Evolutionary conservation across 2,888 invertebrate genomes (phyloP).

Genomic region (Sphaerophoria rueppellii): DNA sequence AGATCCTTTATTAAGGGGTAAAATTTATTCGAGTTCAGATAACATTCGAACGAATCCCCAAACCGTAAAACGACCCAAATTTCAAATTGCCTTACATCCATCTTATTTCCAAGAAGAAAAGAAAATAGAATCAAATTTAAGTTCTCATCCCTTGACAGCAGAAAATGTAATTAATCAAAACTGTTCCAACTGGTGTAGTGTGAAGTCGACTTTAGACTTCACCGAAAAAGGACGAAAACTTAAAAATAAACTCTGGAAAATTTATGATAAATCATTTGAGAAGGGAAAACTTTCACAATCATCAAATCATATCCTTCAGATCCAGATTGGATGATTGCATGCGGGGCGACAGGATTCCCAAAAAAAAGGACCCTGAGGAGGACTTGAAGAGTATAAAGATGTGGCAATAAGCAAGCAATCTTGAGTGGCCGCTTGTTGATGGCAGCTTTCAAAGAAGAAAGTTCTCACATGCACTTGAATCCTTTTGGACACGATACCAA

Average conservation of each 20-base stretch:
- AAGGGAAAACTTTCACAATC: constrained; percentile 27
- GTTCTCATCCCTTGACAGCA: background rate
- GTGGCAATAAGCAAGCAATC: constrained; percentile 15
- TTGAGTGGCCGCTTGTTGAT: constrained; percentile 37
- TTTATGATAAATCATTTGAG: constrained; percentile 53
- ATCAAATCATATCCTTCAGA: constrained; percentile 37
- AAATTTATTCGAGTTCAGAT: constrained; percentile 28
- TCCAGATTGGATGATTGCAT: constrained; percentile 17
- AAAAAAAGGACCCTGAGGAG: background rate
- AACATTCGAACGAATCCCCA: constrained; percentile 6
- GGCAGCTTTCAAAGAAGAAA: constrained; percentile 9
- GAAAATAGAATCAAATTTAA: background rate
- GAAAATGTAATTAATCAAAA: constrained; percentile 39
- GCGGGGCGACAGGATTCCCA: background rate
- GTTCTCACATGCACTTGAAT: constrained; percentile 26
- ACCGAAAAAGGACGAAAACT: background rate
- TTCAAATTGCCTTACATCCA: constrained; percentile 28
- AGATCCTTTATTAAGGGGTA: background rate
- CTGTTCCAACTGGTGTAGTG: background rate
- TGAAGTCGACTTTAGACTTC: background rate
- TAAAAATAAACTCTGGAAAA: background rate
- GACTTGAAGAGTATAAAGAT: background rate
- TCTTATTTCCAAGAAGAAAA: constrained; percentile 5
- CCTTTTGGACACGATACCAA: constrained; percentile 4
- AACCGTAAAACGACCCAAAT: constrained; percentile 34